Evolutionary conservation across 2,797 vertebrate genomes (phyloP).

Genomic region (Falco columbarius): DNA sequence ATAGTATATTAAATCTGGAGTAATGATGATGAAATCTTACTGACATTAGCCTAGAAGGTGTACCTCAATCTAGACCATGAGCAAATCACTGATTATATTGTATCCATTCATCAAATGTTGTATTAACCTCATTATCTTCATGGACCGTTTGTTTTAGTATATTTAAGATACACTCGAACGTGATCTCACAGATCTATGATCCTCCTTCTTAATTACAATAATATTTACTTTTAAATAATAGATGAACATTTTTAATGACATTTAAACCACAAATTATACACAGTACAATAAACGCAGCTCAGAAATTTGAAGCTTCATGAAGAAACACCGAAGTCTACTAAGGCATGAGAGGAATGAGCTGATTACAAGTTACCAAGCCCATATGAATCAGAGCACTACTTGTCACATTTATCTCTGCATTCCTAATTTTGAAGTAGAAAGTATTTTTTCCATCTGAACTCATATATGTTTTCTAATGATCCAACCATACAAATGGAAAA

Average conservation of each 20-base stretch:
- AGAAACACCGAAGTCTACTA: not conserved
- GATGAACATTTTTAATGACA: not conserved
- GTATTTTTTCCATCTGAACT: not conserved
- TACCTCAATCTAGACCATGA: accelerated
- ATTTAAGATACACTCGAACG: not conserved
- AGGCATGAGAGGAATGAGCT: not conserved
- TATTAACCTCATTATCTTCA: not conserved
- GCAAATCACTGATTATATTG: not conserved
- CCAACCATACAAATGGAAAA: not conserved
- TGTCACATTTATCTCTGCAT: not conserved
- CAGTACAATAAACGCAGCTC: not conserved
- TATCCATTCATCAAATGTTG: not conserved
- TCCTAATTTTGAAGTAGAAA: not conserved
- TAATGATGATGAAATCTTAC: not conserved
- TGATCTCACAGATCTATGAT: not conserved
- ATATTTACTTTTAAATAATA: not conserved
- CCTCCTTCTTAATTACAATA: not conserved
- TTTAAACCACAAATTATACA: not conserved
- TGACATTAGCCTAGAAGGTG: not conserved
- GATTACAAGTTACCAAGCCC: not conserved
- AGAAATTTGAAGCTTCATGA: not conserved
- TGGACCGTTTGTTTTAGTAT: not conserved
- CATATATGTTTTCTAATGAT: not conserved
- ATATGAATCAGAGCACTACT: not conserved
- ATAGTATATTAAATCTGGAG: not conserved